phyloP scores from a whole-genome alignment of 37 sponge, comb jelly and placozoan species.

The Axinella damicornis region DNA sequence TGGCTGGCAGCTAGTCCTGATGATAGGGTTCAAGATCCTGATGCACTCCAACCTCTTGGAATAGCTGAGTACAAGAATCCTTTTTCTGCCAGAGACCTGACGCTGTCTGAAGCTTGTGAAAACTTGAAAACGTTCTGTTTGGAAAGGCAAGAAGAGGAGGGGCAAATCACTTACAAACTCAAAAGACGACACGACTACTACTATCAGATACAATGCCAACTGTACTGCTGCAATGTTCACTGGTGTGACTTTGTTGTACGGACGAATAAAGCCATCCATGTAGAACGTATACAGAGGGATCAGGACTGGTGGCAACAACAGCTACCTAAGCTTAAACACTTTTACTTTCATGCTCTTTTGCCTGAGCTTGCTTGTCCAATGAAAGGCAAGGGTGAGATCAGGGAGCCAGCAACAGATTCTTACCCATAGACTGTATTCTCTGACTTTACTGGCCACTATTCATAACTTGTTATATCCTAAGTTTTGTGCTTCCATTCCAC shows the following conservation, averaged over 20 bases:
- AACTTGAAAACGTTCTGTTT: slow-evolving; percentile 24
- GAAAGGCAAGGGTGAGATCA: slow-evolving; percentile 24
- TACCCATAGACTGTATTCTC: no score
- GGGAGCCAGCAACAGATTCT: no score
- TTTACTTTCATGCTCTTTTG: slow-evolving; percentile 30
- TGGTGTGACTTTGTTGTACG: slow-evolving; percentile 58
- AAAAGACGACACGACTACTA: slow-evolving; percentile 49
- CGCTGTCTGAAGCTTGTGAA: not conserved
- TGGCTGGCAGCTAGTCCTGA: slow-evolving; percentile 33
- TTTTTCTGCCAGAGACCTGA: not conserved
- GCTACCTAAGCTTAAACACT: slow-evolving; percentile 18
- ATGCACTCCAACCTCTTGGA: no score
- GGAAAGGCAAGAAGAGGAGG: not conserved
- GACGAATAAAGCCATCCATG: slow-evolving; percentile 23
- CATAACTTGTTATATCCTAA: no score
- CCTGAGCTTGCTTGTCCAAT: slow-evolving; percentile 43
- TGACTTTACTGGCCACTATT: no score
- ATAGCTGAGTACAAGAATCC: slow-evolving; percentile 23
- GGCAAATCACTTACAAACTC: not conserved
- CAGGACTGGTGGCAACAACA: slow-evolving; percentile 2
- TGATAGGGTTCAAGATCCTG: not conserved
- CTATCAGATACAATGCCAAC: slow-evolving; percentile 52
- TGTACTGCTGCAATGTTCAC: slow-evolving; percentile 26
- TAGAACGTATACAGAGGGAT: slow-evolving; percentile 36
- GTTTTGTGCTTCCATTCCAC: no score